Conservation (phyloP, 2,888 invertebrate genomes). For the Argyresthia albistria region DNA sequence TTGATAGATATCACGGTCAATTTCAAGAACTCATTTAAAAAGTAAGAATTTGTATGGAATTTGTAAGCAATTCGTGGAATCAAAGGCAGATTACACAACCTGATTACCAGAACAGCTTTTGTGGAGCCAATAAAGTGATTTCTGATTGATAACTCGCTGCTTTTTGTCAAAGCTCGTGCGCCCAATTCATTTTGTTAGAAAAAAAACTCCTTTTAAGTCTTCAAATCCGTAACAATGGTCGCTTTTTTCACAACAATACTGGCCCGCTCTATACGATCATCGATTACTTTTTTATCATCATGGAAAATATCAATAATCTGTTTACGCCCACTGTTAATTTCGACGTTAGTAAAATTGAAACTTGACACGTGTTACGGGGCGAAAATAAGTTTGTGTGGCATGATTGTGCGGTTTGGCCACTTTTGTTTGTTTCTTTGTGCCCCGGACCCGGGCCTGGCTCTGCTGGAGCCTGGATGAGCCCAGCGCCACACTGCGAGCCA, state of each 20-base stretch:
- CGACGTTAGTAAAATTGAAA: conserved; percentile 68
- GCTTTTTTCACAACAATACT: conserved; percentile 47
- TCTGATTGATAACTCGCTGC: conserved; percentile 60
- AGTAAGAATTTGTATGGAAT: conserved; percentile 49
- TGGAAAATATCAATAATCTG: conserved; percentile 67
- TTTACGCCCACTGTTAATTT: conserved; percentile 71
- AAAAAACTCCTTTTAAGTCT: conserved; percentile 25
- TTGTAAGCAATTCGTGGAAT: conserved; percentile 47
- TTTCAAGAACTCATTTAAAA: conserved; percentile 49
- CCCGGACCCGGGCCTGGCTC: conserved; percentile 36
- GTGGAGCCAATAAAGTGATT: conserved; percentile 58
- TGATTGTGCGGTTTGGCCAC: conserved; percentile 60
- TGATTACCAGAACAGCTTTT: conserved; percentile 50
- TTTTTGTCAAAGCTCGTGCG: conserved; percentile 54
- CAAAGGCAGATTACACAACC: conserved; percentile 38
- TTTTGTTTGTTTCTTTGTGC: conserved; percentile 61
- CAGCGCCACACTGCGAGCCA: conserved; percentile 8
- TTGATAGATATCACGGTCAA: conserved; percentile 15
- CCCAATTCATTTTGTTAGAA: conserved; percentile 42
- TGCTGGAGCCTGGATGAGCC: conserved; percentile 52
- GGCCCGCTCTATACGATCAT: conserved; percentile 56
- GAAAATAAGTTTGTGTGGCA: conserved; percentile 65
- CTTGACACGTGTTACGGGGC: conserved; percentile 69
- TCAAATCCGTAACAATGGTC: conserved; percentile 56
- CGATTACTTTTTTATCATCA: conserved; percentile 67